Evolutionary conservation across 2,113 vertebrate genomes (phyloP), one percentile per base, ranked within the genome.

Genomic region (Gulo gulo): DNA sequence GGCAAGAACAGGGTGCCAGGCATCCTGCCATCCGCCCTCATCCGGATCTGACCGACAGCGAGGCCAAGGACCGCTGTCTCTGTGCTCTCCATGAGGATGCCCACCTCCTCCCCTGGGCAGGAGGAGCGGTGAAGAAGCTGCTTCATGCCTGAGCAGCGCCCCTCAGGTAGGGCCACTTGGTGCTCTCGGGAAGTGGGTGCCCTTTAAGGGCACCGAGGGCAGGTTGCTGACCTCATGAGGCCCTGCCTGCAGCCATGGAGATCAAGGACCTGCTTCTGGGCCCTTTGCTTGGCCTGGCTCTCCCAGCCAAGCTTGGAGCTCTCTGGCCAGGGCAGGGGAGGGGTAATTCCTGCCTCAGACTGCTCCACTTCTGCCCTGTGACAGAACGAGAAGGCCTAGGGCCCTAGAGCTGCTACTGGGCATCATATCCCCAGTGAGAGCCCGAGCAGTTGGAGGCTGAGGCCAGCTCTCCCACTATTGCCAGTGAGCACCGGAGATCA

Each of bases 191-290:
- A 96, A 95, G 86, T 97, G 87, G 95, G 55, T 95, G 91, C 97
- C 97, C 96, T 98, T 98, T 98, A 98, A 98, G 83, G 96, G 98
- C 97, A 98, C 89, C 95, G 98, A 96, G 98, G 95, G 97, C 97
- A 80, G 92, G 47, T 96, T 91, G 88, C 95, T 98, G 85, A 6
- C 98, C 97, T 98, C 97, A 96, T 98, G 97, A 98, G 50, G 94
- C 55, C 47, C 42, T 98, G 95, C 93, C 97, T 97, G 91, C 81
- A 98, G 97, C 83, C 93, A 89, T 57, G 39, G 97, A 92, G 97
- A 82, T 98, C 96, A 98, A 96, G 47, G 92, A 71, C 94, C 97
- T 97, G 95, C 95, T 94, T 92, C 26, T 59, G 39, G 65, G 74
- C 21, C 69, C 34, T 61, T 13, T 14, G 26, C 10, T 92, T 96